phyloP scores from a whole-genome alignment of 2,888 invertebrate genomes.

The Trachelus stipa region DNA sequence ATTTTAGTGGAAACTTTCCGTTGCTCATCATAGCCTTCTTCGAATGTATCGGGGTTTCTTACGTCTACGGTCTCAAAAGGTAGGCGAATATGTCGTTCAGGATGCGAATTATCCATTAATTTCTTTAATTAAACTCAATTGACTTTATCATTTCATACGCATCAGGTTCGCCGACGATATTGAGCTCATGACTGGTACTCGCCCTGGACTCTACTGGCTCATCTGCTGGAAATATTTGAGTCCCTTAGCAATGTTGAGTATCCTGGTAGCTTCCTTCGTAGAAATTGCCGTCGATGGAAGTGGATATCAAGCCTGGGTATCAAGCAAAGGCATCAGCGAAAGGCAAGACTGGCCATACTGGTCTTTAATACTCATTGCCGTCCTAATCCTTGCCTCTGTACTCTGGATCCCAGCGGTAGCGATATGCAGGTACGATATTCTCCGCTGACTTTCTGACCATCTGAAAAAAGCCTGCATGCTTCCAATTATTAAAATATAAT shows the following conservation, averaged over 20 bases:
- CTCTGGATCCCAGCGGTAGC: constrained; percentile 90
- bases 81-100: constrained; percentile 58
- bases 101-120: background rate
- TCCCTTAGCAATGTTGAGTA: constrained; percentile 88
- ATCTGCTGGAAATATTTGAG: constrained; percentile 96
- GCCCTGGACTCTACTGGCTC: constrained; percentile 91
- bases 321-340: constrained; percentile 78
- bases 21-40: constrained; percentile 92
- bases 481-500: background rate
- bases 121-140: background rate
- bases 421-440: constrained; percentile 75
- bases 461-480: background rate
- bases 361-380: constrained; percentile 81
- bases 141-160: constrained; percentile 23
- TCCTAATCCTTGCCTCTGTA: constrained; percentile 82
- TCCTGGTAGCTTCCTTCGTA: constrained; percentile 84
- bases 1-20: constrained; percentile 94
- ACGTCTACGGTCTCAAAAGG: constrained; percentile 93
- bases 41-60: constrained; percentile 93
- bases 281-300: constrained; percentile 85
- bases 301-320: constrained; percentile 87
- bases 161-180: constrained; percentile 92
- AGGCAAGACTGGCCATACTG: constrained; percentile 88
- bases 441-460: background rate
- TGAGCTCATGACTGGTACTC: constrained; percentile 92